Evolutionary conservation across 2,888 invertebrate genomes (phyloP), one percentile per base, ranked within the genome.

Genomic region (Tanypteryx hageni): DNA sequence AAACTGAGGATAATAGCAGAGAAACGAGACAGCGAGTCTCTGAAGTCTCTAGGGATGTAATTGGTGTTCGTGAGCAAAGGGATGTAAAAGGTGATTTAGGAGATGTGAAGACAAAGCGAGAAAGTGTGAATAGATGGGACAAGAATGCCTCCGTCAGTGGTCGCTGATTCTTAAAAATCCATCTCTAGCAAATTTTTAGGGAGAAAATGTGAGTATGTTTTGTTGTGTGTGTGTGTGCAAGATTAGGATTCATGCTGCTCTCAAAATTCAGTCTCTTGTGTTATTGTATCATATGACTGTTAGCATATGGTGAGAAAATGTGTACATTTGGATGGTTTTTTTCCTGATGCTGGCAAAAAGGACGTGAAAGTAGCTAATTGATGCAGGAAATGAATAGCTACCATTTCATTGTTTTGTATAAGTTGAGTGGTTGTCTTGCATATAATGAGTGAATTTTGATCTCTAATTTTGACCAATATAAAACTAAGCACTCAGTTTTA

Each of bases 1-100:
- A 83, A 57, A 83, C 56, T 83, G 64, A 44, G 64, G 89, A 64
- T 61, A 89, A 89, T 27, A 27, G 64, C 31, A 31, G 61, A 64
- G 89, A 89, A 31, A 61, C 31, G 7, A 64, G 89, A 31, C 44
- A 18, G 16, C n/a, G 68, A 68, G 44, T 44, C 44, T 44, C 44
- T 44, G 44, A 44, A 44, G 44, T 44, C 44, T 44, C 44, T 44
- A 86, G 86, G 59, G 31, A 61, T 61, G 27, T 89, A 27, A 5
- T 44, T 31, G 44, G 44, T 61, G n/a, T 57, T 83, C 7, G 57
- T 83, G 89, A 89, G 31, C 14, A 58, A 61, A 89, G 59, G 44
- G 44, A 61, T 27, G 61, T 86, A 14, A 86, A 86, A 61, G 86
- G 18, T 86, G 61, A 89, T 18, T 10, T 16, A 27, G 44, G 31